phyloP scores from a whole-genome alignment of 2,888 invertebrate genomes.

The Lasioglossum malachurum region DNA sequence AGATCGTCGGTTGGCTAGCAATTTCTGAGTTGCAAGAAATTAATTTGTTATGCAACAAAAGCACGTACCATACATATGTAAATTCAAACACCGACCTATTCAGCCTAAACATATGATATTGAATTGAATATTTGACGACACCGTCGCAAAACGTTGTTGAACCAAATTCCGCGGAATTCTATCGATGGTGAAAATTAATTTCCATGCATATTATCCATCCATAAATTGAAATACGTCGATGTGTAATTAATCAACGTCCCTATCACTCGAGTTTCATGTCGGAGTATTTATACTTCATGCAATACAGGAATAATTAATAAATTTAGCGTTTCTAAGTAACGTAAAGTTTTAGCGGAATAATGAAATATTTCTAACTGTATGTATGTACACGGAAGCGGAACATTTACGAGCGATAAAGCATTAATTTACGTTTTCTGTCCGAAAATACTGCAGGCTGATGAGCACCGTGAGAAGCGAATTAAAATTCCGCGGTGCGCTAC shows the following conservation, averaged over 20 bases:
- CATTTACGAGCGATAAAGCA: neutral
- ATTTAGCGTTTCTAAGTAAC: neutral
- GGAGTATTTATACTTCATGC: neutral
- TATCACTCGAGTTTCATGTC: neutral
- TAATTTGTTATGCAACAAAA: neutral
- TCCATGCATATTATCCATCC: neutral
- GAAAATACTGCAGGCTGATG: neutral
- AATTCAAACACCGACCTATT: neutral
- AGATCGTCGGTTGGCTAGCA: neutral
- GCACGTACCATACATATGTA: neutral
- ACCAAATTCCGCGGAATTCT: neutral
- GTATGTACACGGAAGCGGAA: neutral
- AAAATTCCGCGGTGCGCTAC: slow-evolving; percentile 13
- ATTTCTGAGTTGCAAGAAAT: neutral
- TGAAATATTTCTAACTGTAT: neutral
- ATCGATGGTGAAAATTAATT: neutral
- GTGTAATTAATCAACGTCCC: neutral
- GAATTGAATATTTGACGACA: neutral
- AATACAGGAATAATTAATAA: neutral
- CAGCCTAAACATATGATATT: neutral
- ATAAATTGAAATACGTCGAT: neutral
- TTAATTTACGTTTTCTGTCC: slow-evolving; percentile 15
- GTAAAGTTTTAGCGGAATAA: neutral
- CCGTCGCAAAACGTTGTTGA: neutral
- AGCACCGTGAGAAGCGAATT: slow-evolving; percentile 3